Conservation (phyloP, 92 coral and sea anemone genomes). For the Palythoa caribaeorum region DNA sequence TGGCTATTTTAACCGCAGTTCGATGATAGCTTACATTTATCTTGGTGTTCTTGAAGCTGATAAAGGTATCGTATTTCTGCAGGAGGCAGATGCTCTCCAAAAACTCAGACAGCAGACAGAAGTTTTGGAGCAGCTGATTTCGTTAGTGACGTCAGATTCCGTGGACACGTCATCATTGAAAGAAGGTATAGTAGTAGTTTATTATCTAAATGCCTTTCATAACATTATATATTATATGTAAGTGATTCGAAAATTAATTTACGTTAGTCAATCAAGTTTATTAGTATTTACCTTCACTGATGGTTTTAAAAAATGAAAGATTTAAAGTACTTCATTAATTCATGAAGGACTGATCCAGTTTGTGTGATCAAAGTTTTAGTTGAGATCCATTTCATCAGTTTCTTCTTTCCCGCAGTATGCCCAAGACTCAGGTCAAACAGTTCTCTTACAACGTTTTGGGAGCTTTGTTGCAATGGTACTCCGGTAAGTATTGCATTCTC, state of each 20-base stretch:
- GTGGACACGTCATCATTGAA: conserved; percentile 68
- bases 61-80: not conserved
- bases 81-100: conserved; percentile 86
- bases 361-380: not conserved
- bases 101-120: conserved; percentile 89
- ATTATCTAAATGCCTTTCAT: too few relatives aligned
- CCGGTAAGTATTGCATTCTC: conserved; percentile 9
- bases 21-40: not conserved
- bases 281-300: too few relatives aligned
- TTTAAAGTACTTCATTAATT: not conserved
- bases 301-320: too few relatives aligned
- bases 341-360: not conserved
- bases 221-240: too few relatives aligned
- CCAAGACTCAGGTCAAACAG: conserved; percentile 27
- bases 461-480: conserved; percentile 19
- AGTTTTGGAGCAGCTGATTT: conserved; percentile 79
- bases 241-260: too few relatives aligned
- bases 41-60: not conserved
- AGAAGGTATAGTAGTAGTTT: conserved; percentile 60
- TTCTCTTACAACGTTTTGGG: conserved; percentile 40
- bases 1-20: too few relatives aligned
- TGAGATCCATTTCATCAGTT: not conserved
- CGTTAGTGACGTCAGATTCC: conserved; percentile 71
- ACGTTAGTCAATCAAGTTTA: too few relatives aligned
- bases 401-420: not conserved